These are phyloP conservation scores for Heteromurus nitidus DNA, from an alignment of 2,888 invertebrate genomes.

Conservation along the genomic window DNA sequence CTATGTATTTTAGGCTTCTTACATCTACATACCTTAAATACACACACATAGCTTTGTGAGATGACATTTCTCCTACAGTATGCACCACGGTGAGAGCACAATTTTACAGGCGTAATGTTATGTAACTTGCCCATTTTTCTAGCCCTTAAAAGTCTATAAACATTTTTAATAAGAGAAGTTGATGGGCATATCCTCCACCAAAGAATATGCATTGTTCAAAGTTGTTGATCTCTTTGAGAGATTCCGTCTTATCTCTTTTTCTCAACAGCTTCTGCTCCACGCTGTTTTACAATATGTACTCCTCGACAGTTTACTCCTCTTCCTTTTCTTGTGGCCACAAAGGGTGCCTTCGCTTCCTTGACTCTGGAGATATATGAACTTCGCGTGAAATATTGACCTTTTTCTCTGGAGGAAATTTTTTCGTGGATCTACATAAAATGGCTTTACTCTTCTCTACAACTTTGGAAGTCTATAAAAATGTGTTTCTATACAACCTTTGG, in stretches of 20 bases:
- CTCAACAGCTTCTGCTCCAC: slow-evolving; percentile 18
- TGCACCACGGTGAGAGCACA: neutral
- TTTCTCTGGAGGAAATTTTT: slow-evolving; percentile 16
- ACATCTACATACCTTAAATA: too few species aligned
- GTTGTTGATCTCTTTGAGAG: slow-evolving; percentile 49
- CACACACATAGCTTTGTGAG: too few species aligned
- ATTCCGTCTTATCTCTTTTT: slow-evolving; percentile 31
- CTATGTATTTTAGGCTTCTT: too few species aligned
- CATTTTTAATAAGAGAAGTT: slow-evolving; percentile 15
- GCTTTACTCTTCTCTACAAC: slow-evolving; percentile 1
- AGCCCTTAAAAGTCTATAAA: slow-evolving; percentile 5
- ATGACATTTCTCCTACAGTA: neutral
- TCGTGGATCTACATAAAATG: neutral
- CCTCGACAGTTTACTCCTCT: neutral
- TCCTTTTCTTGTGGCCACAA: slow-evolving; percentile 43
- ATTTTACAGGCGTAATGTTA: neutral
- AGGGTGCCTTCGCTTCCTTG: slow-evolving; percentile 19
- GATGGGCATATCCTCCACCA: slow-evolving; percentile 11
- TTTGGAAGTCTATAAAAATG: slow-evolving; percentile 15
- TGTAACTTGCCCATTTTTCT: slow-evolving; percentile 25
- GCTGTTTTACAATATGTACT: slow-evolving; percentile 42
- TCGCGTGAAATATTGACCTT: slow-evolving; percentile 48
- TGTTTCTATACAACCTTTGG: neutral
- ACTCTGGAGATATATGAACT: slow-evolving; percentile 5
- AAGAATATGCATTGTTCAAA: slow-evolving; percentile 42